phyloP scores from a whole-genome alignment of 1,140 invertebrate genomes.

The Camponotus vicinus region DNA sequence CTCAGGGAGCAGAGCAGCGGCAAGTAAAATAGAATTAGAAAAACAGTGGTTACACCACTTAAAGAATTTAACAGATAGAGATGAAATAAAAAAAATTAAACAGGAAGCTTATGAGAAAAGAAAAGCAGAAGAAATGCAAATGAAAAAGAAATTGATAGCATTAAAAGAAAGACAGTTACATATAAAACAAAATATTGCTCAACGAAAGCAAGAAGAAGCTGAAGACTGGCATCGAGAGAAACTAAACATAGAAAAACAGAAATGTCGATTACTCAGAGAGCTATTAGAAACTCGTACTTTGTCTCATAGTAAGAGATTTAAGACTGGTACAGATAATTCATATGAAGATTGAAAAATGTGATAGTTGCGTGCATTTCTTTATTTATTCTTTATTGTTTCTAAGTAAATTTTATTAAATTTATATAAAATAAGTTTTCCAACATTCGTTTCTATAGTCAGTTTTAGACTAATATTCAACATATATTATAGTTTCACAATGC shows the following conservation, averaged over 20 bases:
- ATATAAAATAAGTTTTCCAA: not conserved
- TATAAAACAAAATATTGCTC: not conserved
- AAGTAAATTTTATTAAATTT: not conserved
- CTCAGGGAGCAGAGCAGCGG: not conserved
- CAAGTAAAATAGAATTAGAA: not conserved
- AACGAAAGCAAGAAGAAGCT: not conserved
- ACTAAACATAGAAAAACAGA: conserved; percentile 4
- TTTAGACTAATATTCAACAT: not conserved
- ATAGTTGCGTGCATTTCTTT: not conserved
- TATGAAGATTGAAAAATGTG: not conserved
- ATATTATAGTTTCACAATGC: not conserved
- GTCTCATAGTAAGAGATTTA: not conserved
- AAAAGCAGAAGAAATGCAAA: not conserved
- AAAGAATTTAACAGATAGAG: not conserved
- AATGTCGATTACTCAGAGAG: conserved; percentile 2
- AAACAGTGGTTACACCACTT: conserved; percentile 18
- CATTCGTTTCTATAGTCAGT: not conserved
- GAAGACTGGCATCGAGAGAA: not conserved
- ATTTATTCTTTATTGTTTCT: not conserved
- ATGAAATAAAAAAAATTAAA: conserved; percentile 1
- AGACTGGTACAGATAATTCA: not conserved
- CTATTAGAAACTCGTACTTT: not conserved
- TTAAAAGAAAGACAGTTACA: conserved; percentile 5
- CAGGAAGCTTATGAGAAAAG: not conserved
- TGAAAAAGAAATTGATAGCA: conserved; percentile 9